phyloP scores from a whole-genome alignment of 2,797 vertebrate genomes.

The Scyliorhinus canicula region DNA sequence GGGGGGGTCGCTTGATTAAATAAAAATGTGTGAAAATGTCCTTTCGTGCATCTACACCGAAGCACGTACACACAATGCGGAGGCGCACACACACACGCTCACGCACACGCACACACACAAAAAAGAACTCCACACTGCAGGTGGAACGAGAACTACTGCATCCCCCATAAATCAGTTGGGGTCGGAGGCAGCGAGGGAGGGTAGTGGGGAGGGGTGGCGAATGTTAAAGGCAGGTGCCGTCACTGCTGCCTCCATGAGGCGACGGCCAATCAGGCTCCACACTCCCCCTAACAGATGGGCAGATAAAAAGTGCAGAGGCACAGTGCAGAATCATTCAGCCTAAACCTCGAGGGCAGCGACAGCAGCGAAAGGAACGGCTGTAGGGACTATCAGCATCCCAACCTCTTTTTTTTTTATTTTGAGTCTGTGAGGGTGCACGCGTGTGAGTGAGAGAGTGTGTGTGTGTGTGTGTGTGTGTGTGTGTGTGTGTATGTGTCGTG shows the following conservation, averaged over 20 bases:
- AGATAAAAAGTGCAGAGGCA: conserved; percentile 10
- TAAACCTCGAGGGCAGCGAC: background rate
- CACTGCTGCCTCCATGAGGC: background rate
- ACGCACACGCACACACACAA: background rate
- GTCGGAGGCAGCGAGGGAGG: background rate
- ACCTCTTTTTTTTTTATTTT: conserved; percentile 4
- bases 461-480: background rate
- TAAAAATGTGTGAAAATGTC: background rate
- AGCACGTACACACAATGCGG: background rate
- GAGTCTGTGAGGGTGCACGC: background rate
- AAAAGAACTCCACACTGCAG: background rate
- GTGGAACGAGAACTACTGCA: background rate
- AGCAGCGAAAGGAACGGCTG: background rate
- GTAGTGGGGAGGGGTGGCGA: background rate
- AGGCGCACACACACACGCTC: background rate
- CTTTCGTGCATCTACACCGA: background rate
- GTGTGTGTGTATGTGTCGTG: background rate
- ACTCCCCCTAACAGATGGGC: conserved; percentile 6
- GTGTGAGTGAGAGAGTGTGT: background rate
- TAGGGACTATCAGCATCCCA: background rate
- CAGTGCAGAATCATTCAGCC: background rate
- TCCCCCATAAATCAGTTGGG: conserved; percentile 10
- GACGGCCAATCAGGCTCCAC: background rate
- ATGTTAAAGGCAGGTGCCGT: background rate
- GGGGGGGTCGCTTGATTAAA: background rate